Evolutionary conservation across 2,888 invertebrate species (phyloP).

Genomic region (Pheosia gnoma): DNA sequence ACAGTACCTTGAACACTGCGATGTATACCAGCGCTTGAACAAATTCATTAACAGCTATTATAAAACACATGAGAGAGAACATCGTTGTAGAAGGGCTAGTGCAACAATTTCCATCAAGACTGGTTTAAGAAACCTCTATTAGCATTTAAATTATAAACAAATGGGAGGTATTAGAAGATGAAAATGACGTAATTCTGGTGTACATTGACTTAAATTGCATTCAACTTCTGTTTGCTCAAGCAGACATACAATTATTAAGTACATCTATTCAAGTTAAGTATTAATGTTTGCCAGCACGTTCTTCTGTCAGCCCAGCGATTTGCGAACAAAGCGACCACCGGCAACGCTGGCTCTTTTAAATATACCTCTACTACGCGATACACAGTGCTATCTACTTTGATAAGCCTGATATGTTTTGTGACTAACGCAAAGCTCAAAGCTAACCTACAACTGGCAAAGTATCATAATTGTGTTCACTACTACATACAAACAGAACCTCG

Average conservation of each 20-base stretch:
- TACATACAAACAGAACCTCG: too few relatives aligned
- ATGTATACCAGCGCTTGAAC: too few relatives aligned
- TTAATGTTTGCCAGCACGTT: slow-evolving; percentile 26
- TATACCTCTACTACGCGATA: slow-evolving; percentile 43
- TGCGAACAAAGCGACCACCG: slow-evolving; percentile 52
- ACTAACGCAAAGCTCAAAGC: not conserved
- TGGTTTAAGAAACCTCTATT: too few relatives aligned
- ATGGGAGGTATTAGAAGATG: too few relatives aligned
- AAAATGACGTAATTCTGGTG: not conserved
- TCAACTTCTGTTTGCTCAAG: slow-evolving; percentile 5
- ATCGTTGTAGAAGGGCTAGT: too few relatives aligned
- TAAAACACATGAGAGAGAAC: too few relatives aligned
- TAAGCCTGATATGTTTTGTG: slow-evolving; percentile 4
- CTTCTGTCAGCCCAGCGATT: slow-evolving; percentile 48
- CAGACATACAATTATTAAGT: slow-evolving; percentile 14
- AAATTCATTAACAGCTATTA: too few relatives aligned
- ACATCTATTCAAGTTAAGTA: slow-evolving; percentile 25
- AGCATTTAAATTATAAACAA: too few relatives aligned
- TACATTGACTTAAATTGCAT: slow-evolving; percentile 10
- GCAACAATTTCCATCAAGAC: too few relatives aligned
- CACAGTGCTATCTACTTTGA: slow-evolving; percentile 24
- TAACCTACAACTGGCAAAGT: too few relatives aligned
- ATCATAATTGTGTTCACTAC: too few relatives aligned
- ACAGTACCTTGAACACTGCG: too few relatives aligned
- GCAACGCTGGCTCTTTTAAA: slow-evolving; percentile 54